Evolutionary conservation across 2,888 invertebrate genomes (phyloP).

Genomic region (Meteorus colon): DNA sequence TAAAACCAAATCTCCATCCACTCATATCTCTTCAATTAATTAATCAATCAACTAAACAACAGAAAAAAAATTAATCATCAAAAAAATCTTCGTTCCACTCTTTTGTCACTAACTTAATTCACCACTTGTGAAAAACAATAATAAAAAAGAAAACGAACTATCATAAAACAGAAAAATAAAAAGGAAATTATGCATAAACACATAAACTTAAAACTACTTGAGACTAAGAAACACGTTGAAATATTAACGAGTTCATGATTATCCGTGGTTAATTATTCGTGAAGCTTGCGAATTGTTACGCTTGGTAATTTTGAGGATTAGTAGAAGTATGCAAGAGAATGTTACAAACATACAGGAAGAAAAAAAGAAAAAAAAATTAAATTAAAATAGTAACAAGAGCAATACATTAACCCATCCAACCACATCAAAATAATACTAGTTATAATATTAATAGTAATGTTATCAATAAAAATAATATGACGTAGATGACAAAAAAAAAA

Average conservation of each 20-base stretch:
- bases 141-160: slow-evolving; percentile 13
- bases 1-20: no score
- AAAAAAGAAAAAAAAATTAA: background rate
- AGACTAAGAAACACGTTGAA: slow-evolving; percentile 13
- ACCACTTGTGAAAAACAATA: background rate
- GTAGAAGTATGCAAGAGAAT: background rate
- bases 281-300: slow-evolving; percentile 26
- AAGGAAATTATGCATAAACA: background rate
- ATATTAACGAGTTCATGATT: slow-evolving; percentile 32
- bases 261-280: slow-evolving; percentile 32
- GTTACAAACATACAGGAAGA: background rate
- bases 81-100: no score
- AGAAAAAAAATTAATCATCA: no score
- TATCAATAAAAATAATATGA: background rate
- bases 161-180: background rate
- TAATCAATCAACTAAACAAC: no score
- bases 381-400: background rate
- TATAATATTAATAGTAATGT: background rate
- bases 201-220: background rate
- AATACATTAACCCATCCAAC: background rate
- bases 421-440: background rate
- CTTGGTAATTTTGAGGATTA: slow-evolving; percentile 24
- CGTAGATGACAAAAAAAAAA: slow-evolving; percentile 18
- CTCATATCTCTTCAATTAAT: no score
- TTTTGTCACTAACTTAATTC: no score